Conservation (phyloP, 2,113 vertebrate species). For the Etia nguti region DNA sequence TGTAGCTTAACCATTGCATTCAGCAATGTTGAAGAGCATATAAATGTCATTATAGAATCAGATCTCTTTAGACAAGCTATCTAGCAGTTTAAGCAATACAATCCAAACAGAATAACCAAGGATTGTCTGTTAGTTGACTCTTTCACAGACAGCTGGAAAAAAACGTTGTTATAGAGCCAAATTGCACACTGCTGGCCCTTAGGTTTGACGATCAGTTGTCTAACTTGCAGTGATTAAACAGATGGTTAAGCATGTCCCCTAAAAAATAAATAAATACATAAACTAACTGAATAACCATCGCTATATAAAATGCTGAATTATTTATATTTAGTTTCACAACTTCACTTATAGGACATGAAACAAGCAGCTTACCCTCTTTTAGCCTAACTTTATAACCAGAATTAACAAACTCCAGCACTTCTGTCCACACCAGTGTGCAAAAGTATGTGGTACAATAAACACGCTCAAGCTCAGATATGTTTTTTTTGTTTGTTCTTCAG, state of each 20-base stretch:
- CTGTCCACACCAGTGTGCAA: neutral
- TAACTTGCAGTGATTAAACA: constrained; percentile 27
- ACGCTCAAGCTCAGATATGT: neutral
- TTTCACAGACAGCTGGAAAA: neutral
- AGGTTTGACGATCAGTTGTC: constrained; percentile 29
- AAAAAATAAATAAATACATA: constrained; percentile 1
- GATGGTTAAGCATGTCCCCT: constrained; percentile 37
- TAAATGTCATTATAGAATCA: too few species aligned
- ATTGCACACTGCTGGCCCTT: constrained; percentile 9
- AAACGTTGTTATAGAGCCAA: neutral
- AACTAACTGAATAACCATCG: neutral
- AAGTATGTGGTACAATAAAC: neutral
- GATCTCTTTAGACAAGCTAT: neutral
- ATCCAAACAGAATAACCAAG: neutral
- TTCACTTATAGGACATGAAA: constrained; percentile 41
- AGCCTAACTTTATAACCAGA: constrained; percentile 38
- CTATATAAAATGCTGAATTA: neutral
- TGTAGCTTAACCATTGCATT: neutral
- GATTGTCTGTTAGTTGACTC: neutral
- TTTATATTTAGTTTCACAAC: constrained; percentile 28
- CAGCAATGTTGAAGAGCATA: neutral
- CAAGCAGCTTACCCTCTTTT: constrained; percentile 51
- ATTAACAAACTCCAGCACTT: neutral
- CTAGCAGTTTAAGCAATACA: neutral
- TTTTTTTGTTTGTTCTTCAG: neutral